Evolutionary conservation across 2,797 vertebrate genomes (phyloP).

Genomic region (Zenarchopterus dispar): DNA sequence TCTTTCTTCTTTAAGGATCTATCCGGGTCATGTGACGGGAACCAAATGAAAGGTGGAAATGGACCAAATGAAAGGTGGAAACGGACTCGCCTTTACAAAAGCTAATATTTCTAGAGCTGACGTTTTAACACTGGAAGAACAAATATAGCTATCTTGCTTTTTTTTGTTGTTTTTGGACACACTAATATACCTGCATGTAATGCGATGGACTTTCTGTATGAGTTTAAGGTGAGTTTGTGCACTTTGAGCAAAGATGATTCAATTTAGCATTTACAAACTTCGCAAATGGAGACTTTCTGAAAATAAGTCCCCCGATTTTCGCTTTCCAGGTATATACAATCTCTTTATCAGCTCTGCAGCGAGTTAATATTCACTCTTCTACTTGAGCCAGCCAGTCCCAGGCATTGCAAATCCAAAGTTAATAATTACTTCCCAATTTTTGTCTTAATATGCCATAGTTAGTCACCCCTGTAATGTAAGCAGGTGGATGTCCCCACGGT

Average conservation of each 20-base stretch:
- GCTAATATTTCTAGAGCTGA: neutral
- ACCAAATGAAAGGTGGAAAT: constrained; percentile 29
- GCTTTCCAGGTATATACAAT: constrained; percentile 37
- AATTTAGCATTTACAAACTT: neutral
- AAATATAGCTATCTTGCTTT: constrained; percentile 15
- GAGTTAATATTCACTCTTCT: constrained; percentile 61
- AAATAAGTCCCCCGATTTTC: neutral
- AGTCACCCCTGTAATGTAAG: constrained; percentile 6
- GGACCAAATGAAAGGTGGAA: constrained; percentile 29
- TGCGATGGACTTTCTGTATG: constrained; percentile 77
- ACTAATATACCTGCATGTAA: constrained; percentile 9
- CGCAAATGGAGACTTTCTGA: constrained; percentile 1
- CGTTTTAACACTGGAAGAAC: constrained; percentile 16
- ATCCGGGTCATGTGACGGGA: constrained; percentile 61
- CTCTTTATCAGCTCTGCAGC: constrained; percentile 28
- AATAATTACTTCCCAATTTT: constrained; percentile 49
- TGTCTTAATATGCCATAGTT: constrained; percentile 42
- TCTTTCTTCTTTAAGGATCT: constrained; percentile 46
- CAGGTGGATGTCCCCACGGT: constrained; percentile 1
- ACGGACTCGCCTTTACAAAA: neutral
- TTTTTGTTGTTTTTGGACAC: neutral
- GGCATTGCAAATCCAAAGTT: constrained; percentile 11
- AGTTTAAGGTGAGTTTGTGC: constrained; percentile 73
- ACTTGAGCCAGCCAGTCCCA: neutral
- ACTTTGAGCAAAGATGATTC: neutral